Evolutionary conservation across 2,888 invertebrate genomes (phyloP).

Genomic region (Dyspetes luteomarginatus): DNA sequence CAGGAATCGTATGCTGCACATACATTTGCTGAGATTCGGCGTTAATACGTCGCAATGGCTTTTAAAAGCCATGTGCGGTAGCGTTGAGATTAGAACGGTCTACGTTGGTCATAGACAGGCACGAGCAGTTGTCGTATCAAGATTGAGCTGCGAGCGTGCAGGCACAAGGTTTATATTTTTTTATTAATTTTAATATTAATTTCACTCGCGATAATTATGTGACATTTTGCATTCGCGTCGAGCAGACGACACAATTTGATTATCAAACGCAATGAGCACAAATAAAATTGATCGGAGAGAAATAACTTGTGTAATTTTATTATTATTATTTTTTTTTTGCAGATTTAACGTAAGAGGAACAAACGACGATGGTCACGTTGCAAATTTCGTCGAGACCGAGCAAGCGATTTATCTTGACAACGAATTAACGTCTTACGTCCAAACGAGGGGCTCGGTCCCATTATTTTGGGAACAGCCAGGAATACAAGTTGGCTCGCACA

Average conservation of each 20-base stretch:
- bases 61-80: conserved; percentile 98
- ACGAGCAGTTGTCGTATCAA: conserved; percentile 96
- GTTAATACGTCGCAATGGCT: conserved; percentile 97
- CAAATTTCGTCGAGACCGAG: conserved; percentile 99
- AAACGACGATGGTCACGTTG: conserved; percentile 99
- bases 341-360: conserved; percentile 99
- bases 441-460: conserved; percentile 98
- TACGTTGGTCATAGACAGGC: conserved; percentile 98
- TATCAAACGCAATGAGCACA: too few relatives aligned
- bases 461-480: conserved; percentile 99
- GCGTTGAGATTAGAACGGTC: conserved; percentile 98
- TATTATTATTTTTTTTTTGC: conserved; percentile 44
- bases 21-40: conserved; percentile 95
- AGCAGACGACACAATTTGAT: neutral
- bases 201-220: neutral
- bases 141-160: conserved; percentile 98
- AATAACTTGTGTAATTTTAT: neutral
- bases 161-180: conserved; percentile 91
- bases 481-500: conserved; percentile 99
- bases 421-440: conserved; percentile 94
- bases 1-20: conserved; percentile 97
- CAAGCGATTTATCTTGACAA: conserved; percentile 97
- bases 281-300: neutral
- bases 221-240: neutral
- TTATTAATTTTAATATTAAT: too few relatives aligned